Base-by-base conservation (phyloP, 1,140 invertebrate species). In the Lanistes nyassanus region DNA sequence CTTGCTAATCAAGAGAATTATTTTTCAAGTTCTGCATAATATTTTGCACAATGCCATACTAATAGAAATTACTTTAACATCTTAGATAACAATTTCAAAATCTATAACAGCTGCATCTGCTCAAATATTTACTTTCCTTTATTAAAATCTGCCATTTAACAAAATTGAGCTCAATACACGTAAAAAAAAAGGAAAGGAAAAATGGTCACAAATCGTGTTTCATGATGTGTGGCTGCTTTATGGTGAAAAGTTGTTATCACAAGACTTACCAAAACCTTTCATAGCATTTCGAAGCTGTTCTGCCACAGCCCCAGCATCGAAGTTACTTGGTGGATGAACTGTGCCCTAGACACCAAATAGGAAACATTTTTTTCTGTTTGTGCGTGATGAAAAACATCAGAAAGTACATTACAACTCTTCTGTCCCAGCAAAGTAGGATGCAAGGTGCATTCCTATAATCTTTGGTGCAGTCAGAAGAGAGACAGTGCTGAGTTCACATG, bases 231-330 rank as follows among this genome's bases (percentile, higher is more conserved):
- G n/a, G n/a, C n/a, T n/a, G n/a, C n/a, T n/a, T n/a, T n/a, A n/a
- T n/a, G n/a, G n/a, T n/a, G n/a, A n/a, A n/a, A n/a, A n/a, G n/a
- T n/a, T n/a, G n/a, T n/a, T n/a, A n/a, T n/a, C n/a, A n/a, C n/a
- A n/a, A 1, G 47, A 75, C 73, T 81, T 82, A 88, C 85, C 94
- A 55, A 80, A 74, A 6, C 82, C 82, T 51, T 69, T 97, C 96
- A 98, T 98, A 3, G 97, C 96, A 86, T 96, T 96, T 76, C 94
- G 92, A n/a, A 98, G 90, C 68, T 93, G 92, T 62, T 93, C 93
- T 0, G 96, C 96, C 91, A 97, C 96, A 62, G 29, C 74, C 34
- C 58, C 79, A 29, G 77, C 66, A 53, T 79, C 71, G 29, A 81
- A 79, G 60, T 80, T 77, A 19, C 73, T 74, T 26, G 36, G 42